Percentiles rank a stretch among this genome's conserved stretches.
Evolutionary conservation across 2,888 invertebrate species (phyloP).

Genomic region (Pinctada fucata): DNA sequence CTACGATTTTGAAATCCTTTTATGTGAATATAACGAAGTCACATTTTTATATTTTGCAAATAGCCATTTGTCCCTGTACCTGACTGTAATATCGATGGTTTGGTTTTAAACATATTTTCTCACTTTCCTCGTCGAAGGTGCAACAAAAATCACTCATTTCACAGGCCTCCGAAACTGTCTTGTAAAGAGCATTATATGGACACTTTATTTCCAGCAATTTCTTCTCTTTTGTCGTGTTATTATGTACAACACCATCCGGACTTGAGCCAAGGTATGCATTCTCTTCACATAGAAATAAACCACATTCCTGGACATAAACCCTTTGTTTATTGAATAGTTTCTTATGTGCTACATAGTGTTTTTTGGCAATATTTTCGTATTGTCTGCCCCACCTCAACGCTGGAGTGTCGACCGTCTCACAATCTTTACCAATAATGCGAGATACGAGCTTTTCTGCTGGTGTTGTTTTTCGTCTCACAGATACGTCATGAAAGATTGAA

Average conservation of each 20-base stretch:
- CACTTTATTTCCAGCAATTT: constrained; percentile 17
- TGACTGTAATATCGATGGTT: constrained; percentile 24
- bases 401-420: neutral
- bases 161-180: constrained; percentile 13
- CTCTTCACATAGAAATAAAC: constrained; percentile 6
- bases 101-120: constrained; percentile 2
- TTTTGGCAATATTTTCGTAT: constrained; percentile 21
- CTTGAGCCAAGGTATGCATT: constrained; percentile 20
- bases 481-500: constrained; percentile 23
- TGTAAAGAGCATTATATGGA: constrained; percentile 12
- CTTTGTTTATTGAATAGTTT: constrained; percentile 12
- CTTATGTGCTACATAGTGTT: constrained; percentile 17
- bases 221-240: neutral
- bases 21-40: constrained; percentile 19
- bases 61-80: constrained; percentile 25
- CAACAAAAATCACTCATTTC: constrained; percentile 13
- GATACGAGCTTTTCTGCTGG: neutral
- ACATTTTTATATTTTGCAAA: constrained; percentile 19
- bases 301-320: constrained; percentile 12
- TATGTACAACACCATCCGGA: constrained; percentile 29
- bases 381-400: constrained; percentile 18
- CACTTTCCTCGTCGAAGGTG: neutral
- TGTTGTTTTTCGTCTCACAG: neutral
- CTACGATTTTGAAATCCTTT: constrained; percentile 10
- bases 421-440: neutral